Evolutionary conservation across 2,113 vertebrate species (phyloP).

Genomic region (Serilophus lunatus): DNA sequence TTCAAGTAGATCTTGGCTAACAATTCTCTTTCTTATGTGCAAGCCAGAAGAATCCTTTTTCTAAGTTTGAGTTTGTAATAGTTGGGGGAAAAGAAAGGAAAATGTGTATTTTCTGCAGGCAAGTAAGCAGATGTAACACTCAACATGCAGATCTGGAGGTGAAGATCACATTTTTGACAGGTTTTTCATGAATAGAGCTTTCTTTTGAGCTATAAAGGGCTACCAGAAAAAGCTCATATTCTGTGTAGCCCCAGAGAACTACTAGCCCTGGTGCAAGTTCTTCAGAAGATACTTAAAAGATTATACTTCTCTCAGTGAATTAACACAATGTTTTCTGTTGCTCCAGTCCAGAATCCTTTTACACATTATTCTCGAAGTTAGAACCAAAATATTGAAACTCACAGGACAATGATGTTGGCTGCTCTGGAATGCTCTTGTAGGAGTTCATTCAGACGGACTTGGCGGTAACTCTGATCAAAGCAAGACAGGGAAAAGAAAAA

Average conservation of each 20-base stretch:
- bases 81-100: neutral
- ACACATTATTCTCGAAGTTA: neutral
- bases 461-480: conserved; percentile 84
- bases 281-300: neutral
- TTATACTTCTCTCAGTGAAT: neutral
- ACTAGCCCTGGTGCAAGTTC: neutral
- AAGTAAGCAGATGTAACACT: neutral
- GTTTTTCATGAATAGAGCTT: neutral
- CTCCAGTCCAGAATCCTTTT: neutral
- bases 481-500: neutral
- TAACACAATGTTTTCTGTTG: neutral
- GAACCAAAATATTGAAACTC: conserved; percentile 70
- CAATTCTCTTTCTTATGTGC: neutral
- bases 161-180: neutral
- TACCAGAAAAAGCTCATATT: neutral
- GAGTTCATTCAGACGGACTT: conserved; percentile 91
- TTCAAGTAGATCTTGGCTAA: neutral
- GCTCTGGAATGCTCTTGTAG: conserved; percentile 87
- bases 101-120: neutral
- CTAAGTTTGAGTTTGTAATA: neutral
- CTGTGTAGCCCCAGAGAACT: neutral
- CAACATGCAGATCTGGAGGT: neutral
- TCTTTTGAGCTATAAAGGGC: neutral
- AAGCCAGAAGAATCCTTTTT: neutral
- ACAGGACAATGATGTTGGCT: conserved; percentile 93